Conservation (phyloP, 2,113 vertebrate genomes). For the Empidonax traillii region DNA sequence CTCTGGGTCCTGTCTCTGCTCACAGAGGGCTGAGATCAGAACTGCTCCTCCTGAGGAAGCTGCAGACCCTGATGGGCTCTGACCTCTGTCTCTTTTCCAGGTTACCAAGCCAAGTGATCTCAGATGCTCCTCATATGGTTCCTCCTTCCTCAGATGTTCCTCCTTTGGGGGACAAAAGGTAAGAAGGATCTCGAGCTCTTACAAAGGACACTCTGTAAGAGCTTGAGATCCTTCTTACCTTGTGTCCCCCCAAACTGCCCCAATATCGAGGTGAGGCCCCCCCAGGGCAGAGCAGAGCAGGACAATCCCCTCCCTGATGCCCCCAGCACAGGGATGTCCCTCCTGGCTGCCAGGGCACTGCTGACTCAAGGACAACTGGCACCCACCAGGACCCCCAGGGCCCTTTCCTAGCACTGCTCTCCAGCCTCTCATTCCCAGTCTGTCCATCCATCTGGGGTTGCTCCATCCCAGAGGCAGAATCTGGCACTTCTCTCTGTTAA, state of each 20-base stretch:
- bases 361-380: background rate
- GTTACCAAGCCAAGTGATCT: background rate
- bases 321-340: too few relatives aligned
- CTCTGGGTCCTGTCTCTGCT: rapidly evolving
- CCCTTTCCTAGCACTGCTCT: background rate
- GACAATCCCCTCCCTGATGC: background rate
- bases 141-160: background rate
- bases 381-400: background rate
- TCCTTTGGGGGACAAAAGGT: too few relatives aligned
- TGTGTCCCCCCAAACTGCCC: background rate
- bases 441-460: background rate
- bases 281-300: background rate
- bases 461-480: background rate
- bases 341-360: background rate
- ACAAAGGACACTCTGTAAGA: background rate
- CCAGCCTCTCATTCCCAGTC: background rate
- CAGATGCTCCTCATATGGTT: background rate
- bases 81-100: background rate
- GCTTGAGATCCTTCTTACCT: background rate
- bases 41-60: background rate
- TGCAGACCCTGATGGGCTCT: background rate
- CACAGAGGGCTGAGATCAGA: background rate
- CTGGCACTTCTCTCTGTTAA: background rate
- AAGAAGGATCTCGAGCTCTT: too few relatives aligned
- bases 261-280: background rate